Conservation (phyloP, 1,140 invertebrate species). For the Heterodera carotae region DNA sequence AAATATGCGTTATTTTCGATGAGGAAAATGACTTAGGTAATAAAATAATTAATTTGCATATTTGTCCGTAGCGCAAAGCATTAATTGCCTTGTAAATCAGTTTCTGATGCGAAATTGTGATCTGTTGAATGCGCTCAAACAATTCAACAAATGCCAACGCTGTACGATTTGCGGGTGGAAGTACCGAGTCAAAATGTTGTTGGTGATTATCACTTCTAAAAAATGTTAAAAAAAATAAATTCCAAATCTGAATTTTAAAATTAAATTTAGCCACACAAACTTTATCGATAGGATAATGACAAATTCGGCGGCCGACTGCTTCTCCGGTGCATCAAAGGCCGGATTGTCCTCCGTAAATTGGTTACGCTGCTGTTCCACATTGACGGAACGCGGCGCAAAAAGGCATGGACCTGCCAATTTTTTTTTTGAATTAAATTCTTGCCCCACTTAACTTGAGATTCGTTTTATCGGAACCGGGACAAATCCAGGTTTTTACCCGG, state of each 20-base stretch:
- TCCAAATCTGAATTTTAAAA: not conserved
- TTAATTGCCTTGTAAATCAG: constrained; percentile 29
- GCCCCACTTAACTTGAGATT: too few species aligned
- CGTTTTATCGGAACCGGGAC: too few species aligned
- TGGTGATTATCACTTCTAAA: not conserved
- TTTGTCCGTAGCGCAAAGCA: too few species aligned
- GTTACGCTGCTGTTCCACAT: constrained; percentile 6
- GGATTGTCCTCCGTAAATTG: constrained; percentile 24
- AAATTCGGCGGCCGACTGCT: constrained; percentile 13
- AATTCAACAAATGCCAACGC: constrained; percentile 3
- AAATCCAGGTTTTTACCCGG: too few species aligned
- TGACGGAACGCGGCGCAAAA: not conserved
- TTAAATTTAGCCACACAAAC: not conserved
- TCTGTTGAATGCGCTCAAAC: constrained; percentile 19
- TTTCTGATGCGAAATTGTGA: constrained; percentile 24
- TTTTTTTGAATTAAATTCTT: too few species aligned
- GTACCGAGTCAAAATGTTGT: not conserved
- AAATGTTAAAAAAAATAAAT: not conserved
- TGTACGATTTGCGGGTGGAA: constrained; percentile 5
- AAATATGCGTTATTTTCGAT: too few species aligned
- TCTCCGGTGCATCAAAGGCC: constrained; percentile 18
- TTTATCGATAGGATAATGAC: constrained; percentile 8
- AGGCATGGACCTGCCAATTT: constrained; percentile 1
- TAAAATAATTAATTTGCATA: too few species aligned
- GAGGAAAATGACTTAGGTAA: too few species aligned